These are phyloP conservation scores for Ellobium chinense DNA, from an alignment of 2,888 invertebrate genomes.

Conservation along the genomic window DNA sequence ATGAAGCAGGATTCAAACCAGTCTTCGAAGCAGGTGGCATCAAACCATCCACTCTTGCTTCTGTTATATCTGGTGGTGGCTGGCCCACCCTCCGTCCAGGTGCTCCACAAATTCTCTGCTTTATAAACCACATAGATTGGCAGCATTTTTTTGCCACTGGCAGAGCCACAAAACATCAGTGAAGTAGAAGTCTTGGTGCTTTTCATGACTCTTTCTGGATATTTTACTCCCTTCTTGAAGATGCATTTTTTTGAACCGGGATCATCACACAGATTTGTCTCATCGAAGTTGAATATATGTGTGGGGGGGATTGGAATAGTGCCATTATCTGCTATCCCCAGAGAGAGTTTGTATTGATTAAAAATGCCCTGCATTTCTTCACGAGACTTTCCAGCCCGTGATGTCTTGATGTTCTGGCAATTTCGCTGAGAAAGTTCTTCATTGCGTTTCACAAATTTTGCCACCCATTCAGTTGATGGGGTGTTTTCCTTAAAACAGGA, in stretches of 20 bases:
- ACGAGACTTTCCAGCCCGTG: too few relatives aligned
- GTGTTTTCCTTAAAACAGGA: too few relatives aligned
- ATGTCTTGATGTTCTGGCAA: too few relatives aligned
- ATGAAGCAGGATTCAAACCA: neutral
- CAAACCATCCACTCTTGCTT: slow-evolving; percentile 11
- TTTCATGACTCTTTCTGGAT: neutral
- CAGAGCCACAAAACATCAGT: neutral
- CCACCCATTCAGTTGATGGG: too few relatives aligned
- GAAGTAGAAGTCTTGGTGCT: neutral
- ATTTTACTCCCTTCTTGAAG: neutral
- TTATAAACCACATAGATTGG: slow-evolving; percentile 9
- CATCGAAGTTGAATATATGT: neutral
- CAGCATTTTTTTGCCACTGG: neutral
- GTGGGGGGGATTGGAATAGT: neutral
- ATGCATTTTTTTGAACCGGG: neutral
- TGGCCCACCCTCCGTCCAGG: slow-evolving; percentile 7
- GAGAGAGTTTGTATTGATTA: slow-evolving; percentile 5
- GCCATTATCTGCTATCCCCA: neutral
- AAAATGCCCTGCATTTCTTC: too few relatives aligned
- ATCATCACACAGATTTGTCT: slow-evolving; percentile 1
- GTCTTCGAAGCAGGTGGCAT: neutral
- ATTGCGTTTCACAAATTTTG: too few relatives aligned
- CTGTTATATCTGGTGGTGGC: neutral
- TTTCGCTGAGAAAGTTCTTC: too few relatives aligned
- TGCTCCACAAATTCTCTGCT: slow-evolving; percentile 2